phyloP scores from a whole-genome alignment of 1,140 invertebrate genomes.

The Melitaea cinxia region DNA sequence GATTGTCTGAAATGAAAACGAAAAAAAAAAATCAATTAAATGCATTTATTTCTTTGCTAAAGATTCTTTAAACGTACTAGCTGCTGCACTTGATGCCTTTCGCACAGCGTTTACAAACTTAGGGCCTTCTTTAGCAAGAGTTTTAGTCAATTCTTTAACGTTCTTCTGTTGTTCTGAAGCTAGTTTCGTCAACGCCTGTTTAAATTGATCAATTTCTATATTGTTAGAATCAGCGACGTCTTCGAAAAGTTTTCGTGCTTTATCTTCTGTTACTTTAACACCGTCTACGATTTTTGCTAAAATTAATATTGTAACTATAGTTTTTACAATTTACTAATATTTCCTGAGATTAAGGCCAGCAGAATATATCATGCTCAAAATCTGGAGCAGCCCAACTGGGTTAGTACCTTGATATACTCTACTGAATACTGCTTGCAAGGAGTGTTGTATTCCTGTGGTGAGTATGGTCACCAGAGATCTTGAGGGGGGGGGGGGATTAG shows the following conservation, averaged over 20 bases:
- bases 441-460: too few species aligned
- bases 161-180: constrained; percentile 47
- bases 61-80: constrained; percentile 44
- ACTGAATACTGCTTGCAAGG: too few species aligned
- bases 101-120: constrained; percentile 40
- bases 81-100: constrained; percentile 28
- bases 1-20: too few species aligned
- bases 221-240: constrained; percentile 39
- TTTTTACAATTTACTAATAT: too few species aligned
- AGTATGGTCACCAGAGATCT: too few species aligned
- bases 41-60: constrained; percentile 36
- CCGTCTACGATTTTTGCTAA: constrained; percentile 53
- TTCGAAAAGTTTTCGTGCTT: constrained; percentile 46
- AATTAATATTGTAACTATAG: constrained; percentile 1
- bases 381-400: too few species aligned
- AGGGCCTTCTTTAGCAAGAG: constrained; percentile 39
- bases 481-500: too few species aligned
- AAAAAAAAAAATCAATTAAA: neutral
- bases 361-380: too few species aligned
- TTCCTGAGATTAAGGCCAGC: too few species aligned
- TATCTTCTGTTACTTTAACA: constrained; percentile 45
- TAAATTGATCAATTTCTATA: constrained; percentile 52
- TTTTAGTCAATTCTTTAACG: constrained; percentile 43
- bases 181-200: constrained; percentile 45
- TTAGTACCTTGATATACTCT: too few species aligned